A percentile compares a stretch with the other conserved stretches of the same genome.
These are phyloP conservation scores for Dreissena rostriformis DNA, from an alignment of 1,140 invertebrate species.

Conservation along the genomic window DNA sequence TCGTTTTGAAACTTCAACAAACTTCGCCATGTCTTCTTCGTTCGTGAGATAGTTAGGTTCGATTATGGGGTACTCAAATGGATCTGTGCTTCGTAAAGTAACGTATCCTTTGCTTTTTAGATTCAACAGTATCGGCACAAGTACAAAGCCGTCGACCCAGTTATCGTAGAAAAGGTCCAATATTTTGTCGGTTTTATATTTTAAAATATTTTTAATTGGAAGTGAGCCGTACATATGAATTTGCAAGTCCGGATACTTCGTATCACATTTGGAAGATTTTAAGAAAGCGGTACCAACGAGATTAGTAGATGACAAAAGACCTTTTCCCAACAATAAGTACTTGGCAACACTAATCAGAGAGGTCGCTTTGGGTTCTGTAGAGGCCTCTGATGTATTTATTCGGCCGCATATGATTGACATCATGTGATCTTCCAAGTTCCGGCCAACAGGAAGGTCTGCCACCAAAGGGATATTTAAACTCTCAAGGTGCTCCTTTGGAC, in stretches of 20 bases:
- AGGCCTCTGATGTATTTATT: constrained; percentile 56
- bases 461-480: constrained; percentile 64
- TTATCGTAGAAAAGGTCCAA: not conserved
- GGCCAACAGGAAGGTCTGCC: constrained; percentile 89
- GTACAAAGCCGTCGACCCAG: constrained; percentile 34
- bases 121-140: constrained; percentile 40
- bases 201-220: not conserved
- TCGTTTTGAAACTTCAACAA: constrained; percentile 52
- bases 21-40: constrained; percentile 46
- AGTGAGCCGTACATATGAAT: not conserved
- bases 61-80: constrained; percentile 32
- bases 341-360: constrained; percentile 44
- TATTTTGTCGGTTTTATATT: not conserved
- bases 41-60: constrained; percentile 53
- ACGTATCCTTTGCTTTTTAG: constrained; percentile 52
- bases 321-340: constrained; percentile 62
- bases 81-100: constrained; percentile 37
- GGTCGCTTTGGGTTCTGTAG: constrained; percentile 47
- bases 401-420: constrained; percentile 36
- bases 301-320: constrained; percentile 25
- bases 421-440: constrained; percentile 91
- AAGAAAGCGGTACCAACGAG: constrained; percentile 21
- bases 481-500: constrained; percentile 81
- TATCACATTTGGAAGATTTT: not conserved
- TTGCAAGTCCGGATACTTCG: constrained; percentile 12